These are phyloP conservation scores for Otolemur crassicaudatus DNA, from an alignment of 2,797 vertebrate genomes.

Conservation along the genomic window DNA sequence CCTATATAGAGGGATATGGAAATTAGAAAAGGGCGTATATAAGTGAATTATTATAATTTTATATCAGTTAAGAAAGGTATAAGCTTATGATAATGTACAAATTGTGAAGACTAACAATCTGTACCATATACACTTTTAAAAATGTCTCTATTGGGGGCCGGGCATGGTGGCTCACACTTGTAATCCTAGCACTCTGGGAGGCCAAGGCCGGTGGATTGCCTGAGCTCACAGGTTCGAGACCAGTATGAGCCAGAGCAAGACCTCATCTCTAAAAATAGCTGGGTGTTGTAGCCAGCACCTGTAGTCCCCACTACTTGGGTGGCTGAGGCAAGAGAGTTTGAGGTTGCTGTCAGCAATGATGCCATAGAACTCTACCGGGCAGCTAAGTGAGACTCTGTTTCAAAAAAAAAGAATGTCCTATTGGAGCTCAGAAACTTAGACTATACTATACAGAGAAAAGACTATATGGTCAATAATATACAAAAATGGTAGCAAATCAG, in stretches of 20 bases:
- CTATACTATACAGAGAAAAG: not conserved
- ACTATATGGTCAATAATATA: fast-evolving
- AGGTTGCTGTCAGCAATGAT: too few relatives aligned
- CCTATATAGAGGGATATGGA: not conserved
- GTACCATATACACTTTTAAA: not conserved
- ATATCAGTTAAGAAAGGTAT: not conserved
- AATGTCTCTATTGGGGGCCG: not conserved
- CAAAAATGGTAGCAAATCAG: not conserved
- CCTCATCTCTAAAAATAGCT: too few relatives aligned
- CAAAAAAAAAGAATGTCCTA: not conserved
- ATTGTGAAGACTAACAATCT: not conserved
- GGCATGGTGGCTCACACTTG: too few relatives aligned
- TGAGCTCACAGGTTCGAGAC: too few relatives aligned
- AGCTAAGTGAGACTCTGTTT: too few relatives aligned
- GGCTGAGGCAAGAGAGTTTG: too few relatives aligned
- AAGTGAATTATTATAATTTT: not conserved
- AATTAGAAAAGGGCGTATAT: not conserved
- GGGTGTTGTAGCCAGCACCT: too few relatives aligned
- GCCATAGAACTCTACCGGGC: too few relatives aligned
- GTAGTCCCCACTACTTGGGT: too few relatives aligned
- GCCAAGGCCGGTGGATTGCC: too few relatives aligned
- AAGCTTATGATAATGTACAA: not conserved
- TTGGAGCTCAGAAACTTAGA: not conserved
- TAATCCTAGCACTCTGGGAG: too few relatives aligned
- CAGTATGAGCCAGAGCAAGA: too few relatives aligned